Percentiles rank a stretch among this genome's conserved stretches.
These are phyloP conservation scores for Lycopodina hypogea DNA, from an alignment of 37 sponge, comb jelly and placozoan species.

Conservation along the genomic window DNA sequence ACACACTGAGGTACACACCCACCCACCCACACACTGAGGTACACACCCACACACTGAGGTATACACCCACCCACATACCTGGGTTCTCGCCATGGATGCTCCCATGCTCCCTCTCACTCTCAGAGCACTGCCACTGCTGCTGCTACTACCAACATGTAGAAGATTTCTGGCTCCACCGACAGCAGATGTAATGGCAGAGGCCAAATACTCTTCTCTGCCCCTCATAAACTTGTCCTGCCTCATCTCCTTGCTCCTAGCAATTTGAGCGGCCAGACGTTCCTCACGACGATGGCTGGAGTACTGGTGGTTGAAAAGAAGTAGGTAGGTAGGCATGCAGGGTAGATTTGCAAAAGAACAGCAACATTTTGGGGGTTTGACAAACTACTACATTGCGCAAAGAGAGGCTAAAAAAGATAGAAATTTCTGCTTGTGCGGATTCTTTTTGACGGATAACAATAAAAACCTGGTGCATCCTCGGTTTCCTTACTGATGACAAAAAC, in stretches of 20 bases:
- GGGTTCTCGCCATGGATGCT: background rate
- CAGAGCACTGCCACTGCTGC: background rate
- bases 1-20: too few relatives aligned
- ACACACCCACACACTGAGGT: too few relatives aligned
- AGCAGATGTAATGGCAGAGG: conserved; percentile 55
- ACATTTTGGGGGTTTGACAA: too few relatives aligned
- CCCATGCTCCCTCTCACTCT: background rate
- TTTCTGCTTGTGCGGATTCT: too few relatives aligned
- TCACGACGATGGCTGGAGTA: conserved; percentile 35
- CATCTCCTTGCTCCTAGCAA: conserved; percentile 42
- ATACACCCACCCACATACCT: background rate
- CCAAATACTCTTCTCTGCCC: conserved; percentile 49
- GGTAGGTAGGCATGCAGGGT: background rate
- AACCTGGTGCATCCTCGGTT: too few relatives aligned
- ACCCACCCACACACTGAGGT: too few relatives aligned
- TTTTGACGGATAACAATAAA: too few relatives aligned
- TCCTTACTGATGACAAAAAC: too few relatives aligned
- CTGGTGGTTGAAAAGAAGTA: conserved; percentile 2
- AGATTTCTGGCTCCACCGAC: conserved; percentile 10
- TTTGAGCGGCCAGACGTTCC: conserved; percentile 55
- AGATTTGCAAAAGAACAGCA: background rate
- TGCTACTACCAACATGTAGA: background rate
- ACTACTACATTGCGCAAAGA: too few relatives aligned
- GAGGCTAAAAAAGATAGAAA: too few relatives aligned
- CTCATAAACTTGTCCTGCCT: conserved; percentile 50